phyloP scores from a whole-genome alignment of 2,888 invertebrate species.

The Empis livida region DNA sequence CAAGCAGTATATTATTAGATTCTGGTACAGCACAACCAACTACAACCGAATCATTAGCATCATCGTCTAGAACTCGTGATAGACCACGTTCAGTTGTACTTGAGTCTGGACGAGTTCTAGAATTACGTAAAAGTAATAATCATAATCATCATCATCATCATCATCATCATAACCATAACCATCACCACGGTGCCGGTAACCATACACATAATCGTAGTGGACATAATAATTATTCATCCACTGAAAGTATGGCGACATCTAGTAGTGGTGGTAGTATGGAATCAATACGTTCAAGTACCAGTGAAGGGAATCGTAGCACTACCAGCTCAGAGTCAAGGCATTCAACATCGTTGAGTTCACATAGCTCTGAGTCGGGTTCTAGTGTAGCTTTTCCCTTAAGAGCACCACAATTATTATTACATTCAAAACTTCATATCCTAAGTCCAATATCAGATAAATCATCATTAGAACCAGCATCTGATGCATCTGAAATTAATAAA shows the following conservation, averaged over 20 bases:
- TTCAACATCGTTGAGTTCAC: conserved; percentile 72
- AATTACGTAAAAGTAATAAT: conserved; percentile 49
- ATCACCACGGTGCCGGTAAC: conserved; percentile 39
- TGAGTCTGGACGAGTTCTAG: conserved; percentile 57
- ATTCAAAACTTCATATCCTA: conserved; percentile 69
- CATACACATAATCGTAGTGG: conserved; percentile 16
- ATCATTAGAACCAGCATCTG: conserved; percentile 73
- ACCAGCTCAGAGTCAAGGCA: conserved; percentile 74
- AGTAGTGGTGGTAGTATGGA: conserved; percentile 83
- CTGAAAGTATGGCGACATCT: conserved; percentile 78
- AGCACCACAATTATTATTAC: conserved; percentile 56
- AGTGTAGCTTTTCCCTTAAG: conserved; percentile 49
- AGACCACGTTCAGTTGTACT: conserved; percentile 47
- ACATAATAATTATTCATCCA: conserved; percentile 43
- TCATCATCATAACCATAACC: conserved; percentile 22
- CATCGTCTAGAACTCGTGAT: conserved; percentile 46
- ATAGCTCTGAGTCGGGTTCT: conserved; percentile 62
- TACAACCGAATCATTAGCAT: conserved; percentile 3
- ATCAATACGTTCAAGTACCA: conserved; percentile 72
- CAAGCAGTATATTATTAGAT: conserved; percentile 36
- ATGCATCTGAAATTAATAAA: conserved; percentile 68
- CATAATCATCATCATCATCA: conserved; percentile 29
- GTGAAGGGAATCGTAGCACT: conserved; percentile 75
- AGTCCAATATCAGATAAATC: conserved; percentile 86
- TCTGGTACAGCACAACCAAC: conserved; percentile 12